Conservation (phyloP, 1,140 invertebrate genomes). For the Notospermus geniculatus region DNA sequence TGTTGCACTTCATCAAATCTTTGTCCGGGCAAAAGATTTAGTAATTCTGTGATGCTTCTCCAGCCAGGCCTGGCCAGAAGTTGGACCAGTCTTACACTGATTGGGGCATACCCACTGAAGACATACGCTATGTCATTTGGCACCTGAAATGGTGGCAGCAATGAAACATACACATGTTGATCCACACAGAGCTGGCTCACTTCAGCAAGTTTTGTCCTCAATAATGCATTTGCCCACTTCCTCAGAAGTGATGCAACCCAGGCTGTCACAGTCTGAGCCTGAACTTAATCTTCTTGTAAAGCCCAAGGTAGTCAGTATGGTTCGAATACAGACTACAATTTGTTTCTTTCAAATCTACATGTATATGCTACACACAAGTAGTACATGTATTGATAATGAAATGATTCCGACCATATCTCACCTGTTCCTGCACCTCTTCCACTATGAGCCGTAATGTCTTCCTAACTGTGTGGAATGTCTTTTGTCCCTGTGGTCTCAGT, state of each 20-base stretch:
- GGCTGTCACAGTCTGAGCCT: no score
- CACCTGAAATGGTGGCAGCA: slow-evolving; percentile 51
- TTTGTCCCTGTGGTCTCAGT: slow-evolving; percentile 65
- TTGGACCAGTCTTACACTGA: slow-evolving; percentile 86
- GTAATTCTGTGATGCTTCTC: slow-evolving; percentile 61
- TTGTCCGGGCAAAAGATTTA: slow-evolving; percentile 67
- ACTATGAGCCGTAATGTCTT: slow-evolving; percentile 72
- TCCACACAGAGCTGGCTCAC: slow-evolving; percentile 62
- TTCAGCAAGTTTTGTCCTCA: not conserved
- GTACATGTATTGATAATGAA: not conserved
- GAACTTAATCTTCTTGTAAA: no score
- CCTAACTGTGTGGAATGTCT: slow-evolving; percentile 55
- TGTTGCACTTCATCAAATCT: slow-evolving; percentile 61
- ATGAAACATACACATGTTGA: slow-evolving; percentile 89
- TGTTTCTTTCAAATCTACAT: no score
- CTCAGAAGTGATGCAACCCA: no score
- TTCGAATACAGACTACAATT: no score
- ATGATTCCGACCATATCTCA: slow-evolving; percentile 19
- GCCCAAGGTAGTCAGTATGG: no score
- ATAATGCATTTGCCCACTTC: no score
- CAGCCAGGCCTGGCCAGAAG: slow-evolving; percentile 73
- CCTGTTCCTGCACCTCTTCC: slow-evolving; percentile 73
- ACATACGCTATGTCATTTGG: slow-evolving; percentile 91
- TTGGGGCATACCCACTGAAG: slow-evolving; percentile 84
- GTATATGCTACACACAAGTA: no score